phyloP scores from a whole-genome alignment of 2,888 invertebrate species.

The Lasioglossum calceatum region DNA sequence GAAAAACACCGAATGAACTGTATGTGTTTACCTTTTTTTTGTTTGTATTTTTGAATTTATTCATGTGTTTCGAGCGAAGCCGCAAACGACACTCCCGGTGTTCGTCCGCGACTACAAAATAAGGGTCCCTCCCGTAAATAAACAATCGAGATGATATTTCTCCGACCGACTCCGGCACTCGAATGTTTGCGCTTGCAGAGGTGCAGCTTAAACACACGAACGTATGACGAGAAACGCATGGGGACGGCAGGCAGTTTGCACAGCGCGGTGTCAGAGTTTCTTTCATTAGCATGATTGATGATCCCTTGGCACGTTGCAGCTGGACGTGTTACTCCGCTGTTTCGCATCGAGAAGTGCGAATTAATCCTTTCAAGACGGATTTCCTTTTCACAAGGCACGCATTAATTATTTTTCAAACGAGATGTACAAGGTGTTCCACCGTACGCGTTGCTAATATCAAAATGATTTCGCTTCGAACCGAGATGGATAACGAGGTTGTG shows the following conservation, averaged over 20 bases:
- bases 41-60: neutral
- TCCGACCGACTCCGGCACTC: neutral
- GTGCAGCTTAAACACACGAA: slow-evolving; percentile 24
- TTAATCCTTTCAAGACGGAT: slow-evolving; percentile 27
- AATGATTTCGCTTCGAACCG: neutral
- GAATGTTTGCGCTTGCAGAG: neutral
- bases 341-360: slow-evolving; percentile 23
- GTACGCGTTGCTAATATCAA: neutral
- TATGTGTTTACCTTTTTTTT: neutral
- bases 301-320: slow-evolving; percentile 1
- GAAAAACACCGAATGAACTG: neutral
- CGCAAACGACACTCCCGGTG: neutral
- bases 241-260: slow-evolving; percentile 10
- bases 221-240: slow-evolving; percentile 23
- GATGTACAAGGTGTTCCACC: neutral
- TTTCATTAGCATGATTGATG: slow-evolving; percentile 49
- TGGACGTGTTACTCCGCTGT: neutral
- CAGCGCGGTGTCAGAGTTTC: slow-evolving; percentile 38
- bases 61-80: neutral
- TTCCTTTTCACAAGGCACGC: neutral
- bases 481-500: neutral
- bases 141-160: slow-evolving; percentile 1
- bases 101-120: neutral
- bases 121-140: neutral
- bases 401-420: slow-evolving; percentile 13